Evolutionary conservation across 53 echinoderm and acorn worm genomes (phyloP).

Genomic region (Crossaster papposus): DNA sequence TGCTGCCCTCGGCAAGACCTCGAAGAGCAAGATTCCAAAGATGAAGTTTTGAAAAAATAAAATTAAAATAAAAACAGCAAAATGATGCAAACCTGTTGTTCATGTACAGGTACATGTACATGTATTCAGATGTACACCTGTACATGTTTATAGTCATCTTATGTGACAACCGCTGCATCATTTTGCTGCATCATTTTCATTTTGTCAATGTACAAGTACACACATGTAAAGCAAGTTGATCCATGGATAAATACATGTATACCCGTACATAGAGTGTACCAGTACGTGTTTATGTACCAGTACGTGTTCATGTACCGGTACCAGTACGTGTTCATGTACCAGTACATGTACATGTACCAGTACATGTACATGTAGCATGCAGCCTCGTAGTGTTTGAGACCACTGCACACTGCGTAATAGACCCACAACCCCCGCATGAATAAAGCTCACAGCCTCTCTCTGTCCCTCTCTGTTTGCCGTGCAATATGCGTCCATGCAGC

Average conservation of each 20-base stretch:
- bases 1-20: conserved; percentile 26
- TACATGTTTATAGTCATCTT: too few relatives aligned
- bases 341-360: neutral
- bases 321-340: neutral
- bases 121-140: too few relatives aligned
- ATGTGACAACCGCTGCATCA: too few relatives aligned
- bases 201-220: neutral
- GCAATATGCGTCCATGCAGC: neutral
- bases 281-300: too few relatives aligned
- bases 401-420: neutral
- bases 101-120: too few relatives aligned
- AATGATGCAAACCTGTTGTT: neutral
- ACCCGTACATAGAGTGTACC: neutral
- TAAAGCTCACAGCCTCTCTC: neutral
- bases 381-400: neutral
- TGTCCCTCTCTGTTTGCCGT: neutral
- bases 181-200: too few relatives aligned
- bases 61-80: neutral
- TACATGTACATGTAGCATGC: neutral
- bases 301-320: neutral
- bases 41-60: neutral
- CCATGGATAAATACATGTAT: too few relatives aligned
- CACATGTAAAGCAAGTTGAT: too few relatives aligned
- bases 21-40: neutral
- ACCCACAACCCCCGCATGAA: neutral